Evolutionary conservation across 2,888 invertebrate genomes (phyloP).

Genomic region (Erebia epiphron): DNA sequence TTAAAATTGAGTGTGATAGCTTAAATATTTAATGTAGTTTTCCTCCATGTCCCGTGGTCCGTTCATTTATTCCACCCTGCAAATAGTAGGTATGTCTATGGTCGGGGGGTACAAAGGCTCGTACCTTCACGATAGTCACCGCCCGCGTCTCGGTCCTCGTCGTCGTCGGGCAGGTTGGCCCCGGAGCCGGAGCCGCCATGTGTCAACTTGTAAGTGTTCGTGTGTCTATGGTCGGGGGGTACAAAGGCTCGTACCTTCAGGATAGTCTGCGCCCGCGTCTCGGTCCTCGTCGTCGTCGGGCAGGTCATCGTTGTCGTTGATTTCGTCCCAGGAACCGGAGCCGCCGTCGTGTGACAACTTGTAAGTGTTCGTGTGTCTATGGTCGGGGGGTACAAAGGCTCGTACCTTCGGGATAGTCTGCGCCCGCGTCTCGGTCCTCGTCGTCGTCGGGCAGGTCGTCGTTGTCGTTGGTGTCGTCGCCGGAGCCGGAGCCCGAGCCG

Average conservation of each 20-base stretch:
- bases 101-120: not conserved
- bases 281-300: constrained; percentile 70
- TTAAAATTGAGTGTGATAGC: too few relatives aligned
- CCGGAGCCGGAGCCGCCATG: constrained; percentile 86
- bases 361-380: constrained; percentile 67
- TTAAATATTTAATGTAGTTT: too few relatives aligned
- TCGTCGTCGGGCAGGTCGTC: constrained; percentile 75
- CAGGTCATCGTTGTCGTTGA: constrained; percentile 76
- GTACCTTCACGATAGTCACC: constrained; percentile 53
- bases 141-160: constrained; percentile 59
- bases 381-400: too few relatives aligned
- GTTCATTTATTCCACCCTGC: too few relatives aligned
- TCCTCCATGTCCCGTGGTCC: too few relatives aligned
- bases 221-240: too few relatives aligned
- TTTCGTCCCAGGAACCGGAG: constrained; percentile 87
- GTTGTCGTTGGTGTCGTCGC: constrained; percentile 82
- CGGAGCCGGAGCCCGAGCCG: constrained; percentile 89
- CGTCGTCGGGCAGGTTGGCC: constrained; percentile 74
- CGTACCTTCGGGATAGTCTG: constrained; percentile 52
- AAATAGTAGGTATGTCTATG: too few relatives aligned
- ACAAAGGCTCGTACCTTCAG: constrained; percentile 47
- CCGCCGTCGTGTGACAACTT: constrained; percentile 72
- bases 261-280: constrained; percentile 45
- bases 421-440: constrained; percentile 56
- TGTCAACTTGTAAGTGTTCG: constrained; percentile 72